Conservation (phyloP, 1,140 invertebrate species). For the Heliconius eleuchia region DNA sequence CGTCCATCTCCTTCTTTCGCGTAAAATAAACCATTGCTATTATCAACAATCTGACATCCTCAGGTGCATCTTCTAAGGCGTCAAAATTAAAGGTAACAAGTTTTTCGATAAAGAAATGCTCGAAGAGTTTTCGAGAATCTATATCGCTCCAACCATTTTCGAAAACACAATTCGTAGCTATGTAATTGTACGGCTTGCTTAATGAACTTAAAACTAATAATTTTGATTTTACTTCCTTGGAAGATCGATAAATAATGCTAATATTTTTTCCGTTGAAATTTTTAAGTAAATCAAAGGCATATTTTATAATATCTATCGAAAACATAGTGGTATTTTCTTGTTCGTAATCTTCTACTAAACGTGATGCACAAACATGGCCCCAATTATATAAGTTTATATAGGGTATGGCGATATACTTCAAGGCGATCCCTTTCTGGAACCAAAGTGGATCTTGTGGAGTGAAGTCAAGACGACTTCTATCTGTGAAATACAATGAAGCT, state of each 20-base stretch:
- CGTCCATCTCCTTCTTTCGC: constrained; percentile 31
- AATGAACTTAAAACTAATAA: background rate
- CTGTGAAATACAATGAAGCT: constrained; percentile 7
- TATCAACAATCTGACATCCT: constrained; percentile 42
- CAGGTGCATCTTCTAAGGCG: constrained; percentile 32
- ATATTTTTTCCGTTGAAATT: constrained; percentile 44
- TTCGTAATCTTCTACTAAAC: constrained; percentile 26
- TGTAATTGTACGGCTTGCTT: constrained; percentile 41
- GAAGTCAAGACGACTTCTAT: constrained; percentile 20
- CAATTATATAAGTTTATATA: constrained; percentile 46
- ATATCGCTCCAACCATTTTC: constrained; percentile 50
- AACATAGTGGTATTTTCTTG: constrained; percentile 36
- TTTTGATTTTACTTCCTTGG: background rate
- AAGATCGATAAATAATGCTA: background rate
- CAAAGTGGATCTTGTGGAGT: constrained; percentile 35
- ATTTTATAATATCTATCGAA: constrained; percentile 48
- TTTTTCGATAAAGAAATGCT: constrained; percentile 46
- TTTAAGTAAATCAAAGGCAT: constrained; percentile 52
- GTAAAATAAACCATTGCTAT: constrained; percentile 48
- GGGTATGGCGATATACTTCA: constrained; percentile 34
- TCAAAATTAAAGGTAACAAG: constrained; percentile 32
- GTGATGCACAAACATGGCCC: constrained; percentile 30
- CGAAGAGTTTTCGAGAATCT: constrained; percentile 35
- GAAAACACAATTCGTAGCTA: constrained; percentile 37
- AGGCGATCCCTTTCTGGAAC: constrained; percentile 50